Evolutionary conservation across 2,797 vertebrate genomes (phyloP), one percentile per base, ranked within the genome.

Genomic region (Myoxocephalus aenaeus): DNA sequence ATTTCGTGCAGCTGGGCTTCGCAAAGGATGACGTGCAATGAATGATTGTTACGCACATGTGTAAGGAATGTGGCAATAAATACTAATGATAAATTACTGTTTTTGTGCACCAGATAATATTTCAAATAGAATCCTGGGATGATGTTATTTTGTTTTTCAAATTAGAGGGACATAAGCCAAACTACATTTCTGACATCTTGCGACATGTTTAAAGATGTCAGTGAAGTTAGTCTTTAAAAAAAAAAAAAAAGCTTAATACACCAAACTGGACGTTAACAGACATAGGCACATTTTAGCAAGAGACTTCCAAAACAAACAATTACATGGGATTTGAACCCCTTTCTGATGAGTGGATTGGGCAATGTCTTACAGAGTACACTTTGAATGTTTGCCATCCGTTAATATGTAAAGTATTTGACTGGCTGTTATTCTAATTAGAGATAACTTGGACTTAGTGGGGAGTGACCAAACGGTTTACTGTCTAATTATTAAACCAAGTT

Each of bases 51-150:
- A 74, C 58, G 73, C 81, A 83, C 77, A 82, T 79, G 54, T 90
- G 51, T 81, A 77, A 78, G 73, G 61, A 87, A 84, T 80, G 83
- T 85, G 81, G 90, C 88, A 93, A 90, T 90, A 90, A 90, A 90
- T 75, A 15, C 64, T 18, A 82, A 84, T 71, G 48, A 83, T 44
- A 3, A 63, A 61, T 70, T 85, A 78, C 70, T 65, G 27, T 63
- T 75, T 71, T 22, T 78, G 54, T 70, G 18, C n/a, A 61, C 25
- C 38, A 61, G 40, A 65, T 70, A 22, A 68, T 72, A 40, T 63
- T 17, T 65, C 56, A 2, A 2, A 58, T n/a, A 8, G 22, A 17
- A 18, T 18, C 18, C 1, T 65, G 6, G 6, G 13, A 2, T 53
- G 25, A 22, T 5, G 29, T 34, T 34, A 5, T 59, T 72, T 59